These are phyloP conservation scores for Merluccius polli DNA, from an alignment of 2,797 vertebrate genomes.

Conservation along the genomic window DNA sequence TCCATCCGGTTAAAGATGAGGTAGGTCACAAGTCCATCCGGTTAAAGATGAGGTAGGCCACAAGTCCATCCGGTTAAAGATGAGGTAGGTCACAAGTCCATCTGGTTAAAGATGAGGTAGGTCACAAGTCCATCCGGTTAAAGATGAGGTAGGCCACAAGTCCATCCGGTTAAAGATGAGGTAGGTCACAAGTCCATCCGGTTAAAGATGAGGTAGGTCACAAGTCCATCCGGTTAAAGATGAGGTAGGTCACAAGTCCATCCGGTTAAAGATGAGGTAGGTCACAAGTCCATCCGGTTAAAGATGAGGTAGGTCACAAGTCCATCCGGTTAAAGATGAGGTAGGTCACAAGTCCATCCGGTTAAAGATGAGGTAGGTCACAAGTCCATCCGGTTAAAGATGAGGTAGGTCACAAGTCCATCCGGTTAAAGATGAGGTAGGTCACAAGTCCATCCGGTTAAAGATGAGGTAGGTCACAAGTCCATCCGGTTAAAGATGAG, in stretches of 20 bases:
- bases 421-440: slow-evolving; percentile 68
- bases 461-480: slow-evolving; percentile 57
- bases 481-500: slow-evolving; percentile 60
- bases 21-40: slow-evolving; percentile 27
- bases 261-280: slow-evolving; percentile 68
- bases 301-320: slow-evolving; percentile 57
- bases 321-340: slow-evolving; percentile 60
- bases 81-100: slow-evolving; percentile 44
- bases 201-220: slow-evolving; percentile 64
- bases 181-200: slow-evolving; percentile 27
- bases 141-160: slow-evolving; percentile 56
- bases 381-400: slow-evolving; percentile 39
- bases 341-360: slow-evolving; percentile 27
- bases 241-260: slow-evolving; percentile 44
- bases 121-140: not conserved
- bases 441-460: not conserved
- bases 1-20: slow-evolving; percentile 60
- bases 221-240: slow-evolving; percentile 39
- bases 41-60: slow-evolving; percentile 62
- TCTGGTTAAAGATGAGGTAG: slow-evolving; percentile 68
- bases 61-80: slow-evolving; percentile 39
- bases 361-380: slow-evolving; percentile 64
- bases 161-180: slow-evolving; percentile 60
- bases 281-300: not conserved
- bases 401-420: slow-evolving; percentile 44